Percentiles rank a stretch among this genome's conserved stretches.
These are phyloP conservation scores for Morinoia aosen DNA, from an alignment of 2,888 invertebrate species.

Conservation along the genomic window DNA sequence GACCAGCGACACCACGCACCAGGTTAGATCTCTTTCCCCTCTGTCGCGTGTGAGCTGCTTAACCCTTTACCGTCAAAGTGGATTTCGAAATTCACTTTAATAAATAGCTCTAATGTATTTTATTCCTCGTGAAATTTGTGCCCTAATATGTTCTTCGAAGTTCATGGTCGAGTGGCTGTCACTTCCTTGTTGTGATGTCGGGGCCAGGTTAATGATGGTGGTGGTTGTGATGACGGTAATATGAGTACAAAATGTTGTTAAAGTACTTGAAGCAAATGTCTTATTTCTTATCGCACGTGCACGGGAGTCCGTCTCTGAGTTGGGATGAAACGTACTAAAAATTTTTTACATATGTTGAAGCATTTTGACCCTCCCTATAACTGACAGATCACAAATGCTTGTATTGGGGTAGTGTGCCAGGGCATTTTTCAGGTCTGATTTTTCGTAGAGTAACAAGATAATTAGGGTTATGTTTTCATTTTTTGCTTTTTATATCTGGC, in stretches of 20 bases:
- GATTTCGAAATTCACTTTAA: too few species aligned
- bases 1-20: conserved; percentile 56
- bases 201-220: too few species aligned
- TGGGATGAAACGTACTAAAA: not conserved
- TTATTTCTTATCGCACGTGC: not conserved
- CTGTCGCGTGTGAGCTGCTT: not conserved
- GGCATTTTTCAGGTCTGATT: not conserved
- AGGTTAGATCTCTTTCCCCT: not conserved
- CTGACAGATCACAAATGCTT: not conserved
- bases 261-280: not conserved
- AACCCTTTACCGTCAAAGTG: too few species aligned
- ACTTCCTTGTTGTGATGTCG: too few species aligned
- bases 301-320: not conserved
- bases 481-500: not conserved
- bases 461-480: not conserved
- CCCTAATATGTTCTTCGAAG: too few species aligned
- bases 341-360: not conserved
- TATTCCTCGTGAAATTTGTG: too few species aligned
- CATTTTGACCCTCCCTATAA: not conserved
- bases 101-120: too few species aligned
- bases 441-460: not conserved
- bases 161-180: too few species aligned
- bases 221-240: too few species aligned
- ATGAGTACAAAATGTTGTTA: too few species aligned
- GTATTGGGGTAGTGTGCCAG: not conserved